A percentile compares a stretch with the other conserved stretches of the same genome.
These are phyloP conservation scores for Nematostella vectensis DNA, from an alignment of 92 coral and sea anemone genomes.

Conservation along the genomic window DNA sequence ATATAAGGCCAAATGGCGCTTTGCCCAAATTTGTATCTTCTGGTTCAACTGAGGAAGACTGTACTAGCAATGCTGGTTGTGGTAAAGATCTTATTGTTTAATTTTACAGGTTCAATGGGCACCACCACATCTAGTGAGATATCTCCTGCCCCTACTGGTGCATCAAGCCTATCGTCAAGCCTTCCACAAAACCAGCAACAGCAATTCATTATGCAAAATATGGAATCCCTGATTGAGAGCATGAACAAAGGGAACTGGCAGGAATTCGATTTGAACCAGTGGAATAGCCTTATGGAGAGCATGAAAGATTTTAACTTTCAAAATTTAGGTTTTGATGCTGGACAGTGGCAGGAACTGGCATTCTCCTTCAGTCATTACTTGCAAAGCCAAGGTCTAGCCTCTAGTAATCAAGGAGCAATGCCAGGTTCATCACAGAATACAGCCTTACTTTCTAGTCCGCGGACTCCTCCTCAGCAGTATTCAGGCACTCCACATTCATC, in stretches of 20 bases:
- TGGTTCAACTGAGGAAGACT: too few species aligned
- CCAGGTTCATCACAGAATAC: constrained; percentile 13
- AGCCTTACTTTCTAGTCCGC: constrained; percentile 27
- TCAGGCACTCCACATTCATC: constrained; percentile 48
- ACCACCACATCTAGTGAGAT: not conserved
- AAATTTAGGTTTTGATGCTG: constrained; percentile 71
- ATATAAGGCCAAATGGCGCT: too few species aligned
- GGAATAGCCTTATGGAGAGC: constrained; percentile 91
- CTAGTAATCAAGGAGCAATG: constrained; percentile 14
- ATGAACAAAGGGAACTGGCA: constrained; percentile 89
- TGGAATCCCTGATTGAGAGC: constrained; percentile 88
- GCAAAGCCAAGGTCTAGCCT: constrained; percentile 57
- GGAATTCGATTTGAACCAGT: constrained; percentile 68
- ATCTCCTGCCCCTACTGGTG: not conserved
- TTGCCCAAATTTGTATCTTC: too few species aligned
- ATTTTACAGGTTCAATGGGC: constrained; percentile 8
- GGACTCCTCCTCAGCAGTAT: constrained; percentile 25
- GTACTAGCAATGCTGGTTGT: too few species aligned
- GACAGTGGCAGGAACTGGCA: constrained; percentile 95
- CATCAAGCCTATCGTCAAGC: constrained; percentile 8
- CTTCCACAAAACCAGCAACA: constrained; percentile 33
- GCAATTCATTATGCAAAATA: constrained; percentile 64
- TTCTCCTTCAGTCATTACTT: constrained; percentile 91
- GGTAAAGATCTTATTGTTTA: too few species aligned
- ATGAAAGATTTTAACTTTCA: constrained; percentile 87